These are phyloP conservation scores for Orthosia incerta DNA, from an alignment of 2,888 invertebrate species.

Conservation along the genomic window DNA sequence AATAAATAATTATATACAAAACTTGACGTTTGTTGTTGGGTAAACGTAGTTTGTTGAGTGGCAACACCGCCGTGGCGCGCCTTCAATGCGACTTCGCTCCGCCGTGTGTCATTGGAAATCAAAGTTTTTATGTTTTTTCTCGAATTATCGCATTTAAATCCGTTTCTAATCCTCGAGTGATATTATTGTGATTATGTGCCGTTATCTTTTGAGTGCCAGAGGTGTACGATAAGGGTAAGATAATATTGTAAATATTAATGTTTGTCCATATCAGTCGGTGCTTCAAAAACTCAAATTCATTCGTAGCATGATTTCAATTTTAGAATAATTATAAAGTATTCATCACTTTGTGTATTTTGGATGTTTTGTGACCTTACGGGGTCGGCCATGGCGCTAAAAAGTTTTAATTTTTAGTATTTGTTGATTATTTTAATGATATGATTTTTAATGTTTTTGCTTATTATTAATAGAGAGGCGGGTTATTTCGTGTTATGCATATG, in stretches of 20 bases:
- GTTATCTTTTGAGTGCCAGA: slow-evolving; percentile 83
- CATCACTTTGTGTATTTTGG: slow-evolving; percentile 35
- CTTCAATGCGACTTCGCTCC: slow-evolving; percentile 77
- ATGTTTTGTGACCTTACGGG: slow-evolving; percentile 36
- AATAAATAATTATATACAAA: slow-evolving; percentile 47
- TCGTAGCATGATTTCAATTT: slow-evolving; percentile 50
- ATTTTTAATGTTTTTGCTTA: slow-evolving; percentile 45
- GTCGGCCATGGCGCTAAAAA: slow-evolving; percentile 5
- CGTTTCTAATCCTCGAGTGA: slow-evolving; percentile 75
- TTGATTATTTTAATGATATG: slow-evolving; percentile 6
- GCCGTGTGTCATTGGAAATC: slow-evolving; percentile 81
- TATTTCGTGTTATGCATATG: slow-evolving; percentile 54
- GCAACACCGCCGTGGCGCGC: slow-evolving; percentile 85
- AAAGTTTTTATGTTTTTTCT: slow-evolving; percentile 86
- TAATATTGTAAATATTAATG: slow-evolving; percentile 70
- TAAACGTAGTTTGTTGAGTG: slow-evolving; percentile 64
- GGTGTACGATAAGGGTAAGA: slow-evolving; percentile 88
- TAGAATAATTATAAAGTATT: slow-evolving; percentile 55
- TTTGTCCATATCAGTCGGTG: slow-evolving; percentile 78
- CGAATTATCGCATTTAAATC: slow-evolving; percentile 76
- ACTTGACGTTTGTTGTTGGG: slow-evolving; percentile 65
- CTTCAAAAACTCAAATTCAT: slow-evolving; percentile 65
- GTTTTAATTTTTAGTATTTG: slow-evolving; percentile 14
- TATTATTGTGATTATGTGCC: slow-evolving; percentile 88
- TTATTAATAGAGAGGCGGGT: slow-evolving; percentile 15